Evolutionary conservation across 2,797 vertebrate genomes (phyloP).

Genomic region (Tragelaphus eurycerus): DNA sequence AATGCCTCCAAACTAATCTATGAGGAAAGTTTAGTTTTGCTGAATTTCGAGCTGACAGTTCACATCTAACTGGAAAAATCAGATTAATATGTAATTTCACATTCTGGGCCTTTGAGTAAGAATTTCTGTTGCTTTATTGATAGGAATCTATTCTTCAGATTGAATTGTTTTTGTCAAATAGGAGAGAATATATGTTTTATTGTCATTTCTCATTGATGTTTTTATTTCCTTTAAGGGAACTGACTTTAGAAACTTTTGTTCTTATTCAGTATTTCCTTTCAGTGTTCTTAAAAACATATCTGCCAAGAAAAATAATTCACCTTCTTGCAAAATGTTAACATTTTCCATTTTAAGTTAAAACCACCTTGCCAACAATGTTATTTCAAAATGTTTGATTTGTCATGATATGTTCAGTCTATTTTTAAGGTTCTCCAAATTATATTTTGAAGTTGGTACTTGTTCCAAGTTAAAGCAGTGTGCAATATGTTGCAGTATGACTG

Average conservation of each 20-base stretch:
- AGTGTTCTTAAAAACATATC: slow-evolving; percentile 59
- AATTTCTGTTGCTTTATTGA: neutral
- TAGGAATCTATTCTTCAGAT: slow-evolving; percentile 6
- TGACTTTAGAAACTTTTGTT: slow-evolving; percentile 49
- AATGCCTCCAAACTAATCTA: neutral
- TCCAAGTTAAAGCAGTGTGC: slow-evolving; percentile 70
- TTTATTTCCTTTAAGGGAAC: slow-evolving; percentile 41
- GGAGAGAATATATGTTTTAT: slow-evolving; percentile 27
- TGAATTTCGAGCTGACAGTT: slow-evolving; percentile 53
- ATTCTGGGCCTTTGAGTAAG: neutral
- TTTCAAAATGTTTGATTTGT: slow-evolving; percentile 76
- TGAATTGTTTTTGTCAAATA: neutral
- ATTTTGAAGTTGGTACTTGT: slow-evolving; percentile 69
- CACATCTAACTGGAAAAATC: slow-evolving; percentile 13
- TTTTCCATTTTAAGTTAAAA: slow-evolving; percentile 74
- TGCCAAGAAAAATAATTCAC: slow-evolving; percentile 70
- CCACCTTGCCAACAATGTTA: slow-evolving; percentile 74
- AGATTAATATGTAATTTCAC: neutral
- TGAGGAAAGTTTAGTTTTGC: slow-evolving; percentile 26
- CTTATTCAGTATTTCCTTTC: slow-evolving; percentile 59
- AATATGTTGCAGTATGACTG: slow-evolving; percentile 70
- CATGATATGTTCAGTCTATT: slow-evolving; percentile 77
- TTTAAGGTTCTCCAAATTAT: slow-evolving; percentile 72
- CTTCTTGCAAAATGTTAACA: slow-evolving; percentile 75
- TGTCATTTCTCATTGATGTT: slow-evolving; percentile 42